Evolutionary conservation across 2,888 invertebrate species (phyloP), one percentile per base, ranked within the genome.

Genomic region (Camponotus fellah): DNA sequence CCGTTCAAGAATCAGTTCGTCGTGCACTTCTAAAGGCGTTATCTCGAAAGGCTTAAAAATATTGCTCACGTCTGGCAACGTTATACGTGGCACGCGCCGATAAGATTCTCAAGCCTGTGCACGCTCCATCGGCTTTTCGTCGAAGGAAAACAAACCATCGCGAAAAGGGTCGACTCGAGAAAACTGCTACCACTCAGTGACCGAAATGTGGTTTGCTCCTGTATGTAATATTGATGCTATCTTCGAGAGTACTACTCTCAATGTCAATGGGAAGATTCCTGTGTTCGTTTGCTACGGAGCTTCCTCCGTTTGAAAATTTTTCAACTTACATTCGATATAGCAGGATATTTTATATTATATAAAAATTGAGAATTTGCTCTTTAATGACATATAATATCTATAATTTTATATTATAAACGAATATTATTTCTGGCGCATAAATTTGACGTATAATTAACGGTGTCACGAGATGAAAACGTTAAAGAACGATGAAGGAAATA

Each of bases 1-100:
- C 56, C n/a, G 37, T 65, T 53, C 49, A n/a, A 83, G 71, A 71
- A 79, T 79, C 79, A 17, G 34, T 34, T 62, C 53, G 60, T 72
- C 66, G 58, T 58, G 34, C 60, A 71, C 58, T 72, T 46, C 71
- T 58, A 34, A 71, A 58, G 66, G 26, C 40, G 40, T n/a, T 79
- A 88, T 85, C 82, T 72, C 21, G 34, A 79, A 82, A 72, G 65
- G 81, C 68, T 60, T 53, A 79, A 69, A 77, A 81, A 75, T 64
- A 71, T 75, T 77, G 56, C 66, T 75, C 66, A 34, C 49, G 76
- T 49, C 72, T 84, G 75, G 71, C 60, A 14, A 56, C 43, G 43
- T 58, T 69, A 26, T 26, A 80, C 46, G 17, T 26, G 71, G 71
- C 71, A 80, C 79, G 79, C 60, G 79, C 37, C 46, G 46, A 71